A percentile compares a stretch with the other conserved stretches of the same genome.
Evolutionary conservation across 2,113 vertebrate genomes (phyloP).

Genomic region (Tor tambroides): DNA sequence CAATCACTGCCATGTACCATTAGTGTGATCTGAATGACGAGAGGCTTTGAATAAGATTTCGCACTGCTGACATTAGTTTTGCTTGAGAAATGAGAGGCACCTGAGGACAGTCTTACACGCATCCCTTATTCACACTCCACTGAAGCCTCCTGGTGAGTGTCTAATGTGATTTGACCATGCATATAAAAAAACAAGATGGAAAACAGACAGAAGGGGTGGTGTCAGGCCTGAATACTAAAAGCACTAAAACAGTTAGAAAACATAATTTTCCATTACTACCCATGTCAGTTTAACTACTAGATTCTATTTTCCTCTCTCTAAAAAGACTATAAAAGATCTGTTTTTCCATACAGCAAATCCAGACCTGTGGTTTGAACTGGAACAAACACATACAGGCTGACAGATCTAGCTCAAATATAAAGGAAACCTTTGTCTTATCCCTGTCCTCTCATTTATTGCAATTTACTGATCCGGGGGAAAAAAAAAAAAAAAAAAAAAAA

Average conservation of each 20-base stretch:
- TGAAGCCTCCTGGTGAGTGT: conserved; percentile 63
- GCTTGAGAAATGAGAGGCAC: conserved; percentile 56
- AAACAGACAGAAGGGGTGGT: conserved; percentile 46
- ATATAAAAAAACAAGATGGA: conserved; percentile 63
- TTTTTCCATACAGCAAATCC: not conserved
- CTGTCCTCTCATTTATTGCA: not conserved
- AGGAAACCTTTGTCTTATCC: not conserved
- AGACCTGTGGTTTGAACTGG: conserved; percentile 14
- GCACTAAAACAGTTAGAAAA: not conserved
- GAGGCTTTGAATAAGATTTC: not conserved
- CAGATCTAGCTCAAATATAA: not conserved
- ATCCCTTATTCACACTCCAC: conserved; percentile 61
- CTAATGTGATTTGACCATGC: conserved; percentile 72
- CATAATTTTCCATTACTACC: conserved; percentile 3
- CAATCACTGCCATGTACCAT: not conserved
- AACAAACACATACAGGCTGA: not conserved
- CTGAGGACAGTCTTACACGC: conserved; percentile 61
- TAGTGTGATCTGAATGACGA: not conserved
- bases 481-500: not conserved
- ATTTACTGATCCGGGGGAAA: not conserved
- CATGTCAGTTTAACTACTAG: conserved; percentile 8
- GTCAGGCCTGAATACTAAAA: conserved; percentile 47
- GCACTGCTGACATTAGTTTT: conserved; percentile 21
- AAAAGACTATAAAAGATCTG: not conserved
- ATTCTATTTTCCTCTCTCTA: not conserved